Base-by-base conservation (phyloP, 2,888 invertebrate genomes). In the Cosmopolites sordidus region DNA sequence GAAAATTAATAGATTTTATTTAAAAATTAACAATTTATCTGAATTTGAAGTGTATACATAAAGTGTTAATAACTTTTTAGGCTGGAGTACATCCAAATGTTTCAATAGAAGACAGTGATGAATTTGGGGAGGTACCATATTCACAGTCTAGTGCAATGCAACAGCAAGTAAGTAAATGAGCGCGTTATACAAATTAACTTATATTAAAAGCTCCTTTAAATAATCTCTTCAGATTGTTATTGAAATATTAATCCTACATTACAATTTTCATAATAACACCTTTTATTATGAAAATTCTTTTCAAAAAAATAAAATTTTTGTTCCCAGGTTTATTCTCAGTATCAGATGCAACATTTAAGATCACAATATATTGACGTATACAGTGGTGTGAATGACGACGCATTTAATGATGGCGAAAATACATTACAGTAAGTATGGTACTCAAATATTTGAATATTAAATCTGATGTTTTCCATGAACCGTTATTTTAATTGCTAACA, bases 311-410 rank as follows among this genome's bases (percentile, higher is more conserved):
- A n/a, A n/a, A n/a, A n/a, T n/a, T 51, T n/a, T n/a, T n/a, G n/a
- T n/a, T 66, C 65, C 52, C 68, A 79, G 80, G 75, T 77, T 64
- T 82, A 76, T 72, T 73, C 77, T 62, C 79, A 80, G 65, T 83
- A 81, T 71, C 81, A 83, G 74, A 77, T 78, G 65, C 82, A 83
- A 70, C 78, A 81, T 70, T 76, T 83, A 73, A 78, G 80, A 17
- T 76, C 80, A 55, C 78, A 77, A 61, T 81, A 80, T 67, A 78
- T 79, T 59, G 81, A 82, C 62, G 78, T 78, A 59, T 83, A 81
- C 67, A 66, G 65, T 40, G 82, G 80, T 48, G 82, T 79, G 66
- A 78, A 78, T 62, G 82, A 83, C 65, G 80, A 82, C 58, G 80
- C 83, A 58, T 83, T 82, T 64, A 80, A 78, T 58, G 82, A 81